Evolutionary conservation across 1,140 invertebrate genomes (phyloP), one percentile per base, ranked within the genome.

Genomic region (Drosophila ercepeae): DNA sequence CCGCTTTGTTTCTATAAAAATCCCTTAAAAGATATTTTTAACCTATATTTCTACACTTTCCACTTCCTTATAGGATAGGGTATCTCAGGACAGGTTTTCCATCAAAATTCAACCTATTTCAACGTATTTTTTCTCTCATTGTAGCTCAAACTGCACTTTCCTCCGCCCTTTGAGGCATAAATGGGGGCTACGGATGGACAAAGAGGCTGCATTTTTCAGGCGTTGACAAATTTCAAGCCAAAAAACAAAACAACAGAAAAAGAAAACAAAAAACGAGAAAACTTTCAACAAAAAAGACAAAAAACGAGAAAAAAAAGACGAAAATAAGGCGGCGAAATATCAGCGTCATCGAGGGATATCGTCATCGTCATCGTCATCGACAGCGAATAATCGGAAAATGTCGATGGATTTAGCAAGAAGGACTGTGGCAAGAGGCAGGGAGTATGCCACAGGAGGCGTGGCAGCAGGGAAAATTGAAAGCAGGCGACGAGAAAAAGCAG

Each of bases 381-480:
- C 32, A 67, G 65, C 27, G 67, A 86, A 84, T 84, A 84, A 84
- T 79, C 81, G 81, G 81, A 86, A 84, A 81, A 69, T 71, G 81
- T 84, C 81, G 79, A 50, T 44, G 52, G 39, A 36, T 16, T 23
- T 55, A 36, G 49, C 25, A 21, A 21, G 29, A 19, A 7, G 13
- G 8, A 7, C 7, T n/a, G n/a, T n/a, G n/a, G n/a, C 19, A 14
- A 4, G 11, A 32, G 39, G 58, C 16, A 39, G 9, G 19, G 4
- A 19, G 4, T 25, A 44, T 18, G 21, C 41, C 46, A 34, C n/a
- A n/a, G 44, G 4, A 5, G 23, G 36, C 25, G 11, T 49, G 29
- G 25, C 16, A 44, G 13, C 2, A 32, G 60, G 59, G 69, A 82
- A 82, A 82, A 82, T 77, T 69, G 69, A 82, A 82, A 82, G 27